Percentiles rank a stretch among this genome's conserved stretches.
Evolutionary conservation across 2,113 vertebrate species (phyloP).

Genomic region (Lonchura striata): DNA sequence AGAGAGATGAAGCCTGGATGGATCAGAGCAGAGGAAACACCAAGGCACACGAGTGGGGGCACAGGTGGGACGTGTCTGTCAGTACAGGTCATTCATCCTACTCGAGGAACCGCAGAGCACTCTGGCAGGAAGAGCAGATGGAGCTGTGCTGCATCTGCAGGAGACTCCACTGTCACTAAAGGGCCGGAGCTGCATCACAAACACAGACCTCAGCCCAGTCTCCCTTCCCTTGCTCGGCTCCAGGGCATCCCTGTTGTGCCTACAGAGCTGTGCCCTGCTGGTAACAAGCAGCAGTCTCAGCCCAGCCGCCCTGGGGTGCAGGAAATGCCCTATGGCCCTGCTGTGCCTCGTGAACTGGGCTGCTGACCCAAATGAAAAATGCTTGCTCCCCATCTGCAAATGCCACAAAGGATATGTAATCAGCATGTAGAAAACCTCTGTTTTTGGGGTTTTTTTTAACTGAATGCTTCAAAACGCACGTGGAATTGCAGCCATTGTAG

Average conservation of each 20-base stretch:
- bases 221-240: rapidly evolving
- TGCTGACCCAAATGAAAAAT: neutral
- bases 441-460: neutral
- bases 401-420: neutral
- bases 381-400: neutral
- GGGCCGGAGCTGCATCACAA: neutral
- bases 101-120: neutral
- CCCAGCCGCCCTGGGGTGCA: neutral
- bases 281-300: neutral
- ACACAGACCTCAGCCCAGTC: neutral
- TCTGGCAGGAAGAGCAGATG: neutral
- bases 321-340: neutral
- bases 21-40: neutral
- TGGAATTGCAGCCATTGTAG: neutral
- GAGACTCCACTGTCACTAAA: rapidly evolving
- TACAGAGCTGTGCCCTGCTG: rapidly evolving
- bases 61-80: neutral
- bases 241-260: rapidly evolving
- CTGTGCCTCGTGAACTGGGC: rapidly evolving
- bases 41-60: neutral
- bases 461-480: neutral
- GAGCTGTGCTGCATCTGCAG: neutral
- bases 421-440: neutral
- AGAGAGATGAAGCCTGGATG: neutral
- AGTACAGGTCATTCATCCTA: neutral